Evolutionary conservation across 2,113 vertebrate species (phyloP).

Genomic region (Macaca fascicularis): T2T-MFA8v1.1 NC_088377.1:29086501-29087000

Average conservation of each 20-base stretch:
- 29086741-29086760: not conserved
- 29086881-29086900: not conserved
- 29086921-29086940: not conserved
- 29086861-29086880: not conserved
- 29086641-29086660: not conserved
- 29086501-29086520: not conserved
- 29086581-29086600: not conserved
- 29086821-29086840: not conserved
- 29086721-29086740: not conserved
- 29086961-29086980: conserved; percentile 10
- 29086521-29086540: not conserved
- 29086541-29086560: not conserved
- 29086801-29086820: not conserved
- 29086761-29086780: not conserved
- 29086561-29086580: conserved; percentile 9
- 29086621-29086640: not conserved
- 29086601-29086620: not conserved
- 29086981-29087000: not conserved
- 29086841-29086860: not conserved
- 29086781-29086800: not conserved
- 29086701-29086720: not conserved
- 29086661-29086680: not conserved
- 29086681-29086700: not conserved
- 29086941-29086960: not conserved
- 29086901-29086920: not conserved